These are phyloP conservation scores for Papilio polyxenes DNA, from an alignment of 1,140 invertebrate species.

Conservation along the genomic window DNA sequence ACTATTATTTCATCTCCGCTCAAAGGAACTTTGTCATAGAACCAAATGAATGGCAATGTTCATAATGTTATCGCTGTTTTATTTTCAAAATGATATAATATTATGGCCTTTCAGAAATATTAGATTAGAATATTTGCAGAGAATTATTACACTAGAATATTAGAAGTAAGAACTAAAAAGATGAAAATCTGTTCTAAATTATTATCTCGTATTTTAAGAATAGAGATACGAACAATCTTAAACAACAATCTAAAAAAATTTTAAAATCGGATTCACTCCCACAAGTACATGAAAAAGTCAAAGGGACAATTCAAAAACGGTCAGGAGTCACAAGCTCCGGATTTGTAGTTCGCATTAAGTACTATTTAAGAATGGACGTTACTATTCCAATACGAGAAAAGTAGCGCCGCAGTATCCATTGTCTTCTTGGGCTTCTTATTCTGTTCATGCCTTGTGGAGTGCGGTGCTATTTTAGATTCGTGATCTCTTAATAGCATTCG, in stretches of 20 bases:
- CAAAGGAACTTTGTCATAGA: constrained; percentile 15
- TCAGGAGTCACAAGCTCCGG: constrained; percentile 27
- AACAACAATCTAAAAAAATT: constrained; percentile 15
- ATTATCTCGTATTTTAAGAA: background rate
- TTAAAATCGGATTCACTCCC: background rate
- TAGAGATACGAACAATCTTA: background rate
- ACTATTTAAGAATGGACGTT: constrained; percentile 45
- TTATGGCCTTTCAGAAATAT: background rate
- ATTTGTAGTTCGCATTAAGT: constrained; percentile 41
- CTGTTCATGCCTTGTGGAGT: constrained; percentile 55
- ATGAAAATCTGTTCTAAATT: no score
- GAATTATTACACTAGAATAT: no score
- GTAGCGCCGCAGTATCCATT: constrained; percentile 62
- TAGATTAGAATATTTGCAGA: background rate
- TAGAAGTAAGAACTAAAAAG: no score
- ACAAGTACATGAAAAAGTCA: constrained; percentile 24
- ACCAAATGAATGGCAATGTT: constrained; percentile 15
- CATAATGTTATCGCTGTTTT: background rate
- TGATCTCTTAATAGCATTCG: constrained; percentile 73
- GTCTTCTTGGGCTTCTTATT: constrained; percentile 62
- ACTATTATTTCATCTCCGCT: constrained; percentile 21
- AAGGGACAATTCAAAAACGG: constrained; percentile 32
- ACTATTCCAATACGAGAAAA: constrained; percentile 56
- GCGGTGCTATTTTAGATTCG: constrained; percentile 69
- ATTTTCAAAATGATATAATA: background rate